A percentile compares a stretch with the other conserved stretches of the same genome.
phyloP scores from a whole-genome alignment of 2,888 invertebrate species.

The Drosophila lutescens region DNA sequence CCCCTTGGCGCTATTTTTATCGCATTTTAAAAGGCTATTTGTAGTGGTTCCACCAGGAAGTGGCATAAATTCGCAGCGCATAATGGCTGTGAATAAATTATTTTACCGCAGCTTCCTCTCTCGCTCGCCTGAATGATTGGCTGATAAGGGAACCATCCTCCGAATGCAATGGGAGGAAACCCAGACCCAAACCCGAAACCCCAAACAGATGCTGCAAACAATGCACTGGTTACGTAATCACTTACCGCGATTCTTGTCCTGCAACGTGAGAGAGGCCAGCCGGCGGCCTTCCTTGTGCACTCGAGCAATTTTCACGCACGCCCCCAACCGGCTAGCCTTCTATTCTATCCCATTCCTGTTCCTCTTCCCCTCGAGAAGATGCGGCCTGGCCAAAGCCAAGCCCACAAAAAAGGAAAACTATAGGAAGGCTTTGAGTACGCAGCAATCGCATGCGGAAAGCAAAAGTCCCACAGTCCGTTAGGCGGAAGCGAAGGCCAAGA shows the following conservation, averaged over 20 bases:
- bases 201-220: slow-evolving; percentile 55
- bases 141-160: slow-evolving; percentile 58
- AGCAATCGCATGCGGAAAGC: slow-evolving; percentile 47
- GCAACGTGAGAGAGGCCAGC: slow-evolving; percentile 60
- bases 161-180: slow-evolving; percentile 41
- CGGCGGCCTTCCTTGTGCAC: slow-evolving; percentile 74
- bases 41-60: slow-evolving; percentile 80
- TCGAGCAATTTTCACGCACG: slow-evolving; percentile 79
- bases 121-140: slow-evolving; percentile 42
- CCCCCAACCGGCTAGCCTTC: slow-evolving; percentile 56
- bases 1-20: slow-evolving; percentile 80
- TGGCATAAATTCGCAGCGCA: slow-evolving; percentile 79
- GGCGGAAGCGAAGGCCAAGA: slow-evolving; percentile 29
- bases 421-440: slow-evolving; percentile 62
- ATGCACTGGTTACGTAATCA: slow-evolving; percentile 77
- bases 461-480: slow-evolving; percentile 48
- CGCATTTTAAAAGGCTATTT: slow-evolving; percentile 82
- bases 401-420: background rate
- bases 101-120: slow-evolving; percentile 64
- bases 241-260: slow-evolving; percentile 78
- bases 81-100: slow-evolving; percentile 81
- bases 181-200: background rate
- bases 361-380: background rate
- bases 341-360: background rate
- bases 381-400: background rate